Percentiles rank a stretch among this genome's conserved stretches.
Conservation (phyloP, 2,113 vertebrate genomes). For the Apteryx owenii region DNA sequence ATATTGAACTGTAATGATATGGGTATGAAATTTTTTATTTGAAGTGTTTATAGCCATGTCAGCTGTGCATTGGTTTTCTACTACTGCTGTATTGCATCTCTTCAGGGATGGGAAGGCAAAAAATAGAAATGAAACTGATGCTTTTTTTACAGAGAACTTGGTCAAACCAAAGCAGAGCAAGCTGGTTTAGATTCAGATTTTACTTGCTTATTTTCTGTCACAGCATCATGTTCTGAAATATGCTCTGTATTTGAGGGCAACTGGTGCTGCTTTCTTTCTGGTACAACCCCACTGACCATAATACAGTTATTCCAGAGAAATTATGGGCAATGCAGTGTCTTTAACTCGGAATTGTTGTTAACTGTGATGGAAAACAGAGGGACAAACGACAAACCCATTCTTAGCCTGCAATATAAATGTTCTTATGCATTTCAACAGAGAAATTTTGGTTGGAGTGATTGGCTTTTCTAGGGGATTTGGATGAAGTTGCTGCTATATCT, state of each 20-base stretch:
- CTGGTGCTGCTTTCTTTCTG: not conserved
- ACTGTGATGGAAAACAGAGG: not conserved
- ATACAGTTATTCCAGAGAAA: not conserved
- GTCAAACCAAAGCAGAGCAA: not conserved
- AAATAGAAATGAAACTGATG: not conserved
- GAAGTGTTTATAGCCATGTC: not conserved
- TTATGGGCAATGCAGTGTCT: not conserved
- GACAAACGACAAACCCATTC: not conserved
- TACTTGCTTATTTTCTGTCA: not conserved
- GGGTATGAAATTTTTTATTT: not conserved
- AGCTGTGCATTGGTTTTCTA: not conserved
- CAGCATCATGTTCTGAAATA: not conserved
- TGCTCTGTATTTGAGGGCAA: not conserved
- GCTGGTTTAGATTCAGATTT: not conserved
- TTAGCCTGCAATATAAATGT: not conserved
- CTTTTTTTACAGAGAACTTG: not conserved
- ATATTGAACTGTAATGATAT: not conserved
- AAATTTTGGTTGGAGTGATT: not conserved
- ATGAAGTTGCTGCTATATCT: not conserved
- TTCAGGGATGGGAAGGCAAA: not conserved
- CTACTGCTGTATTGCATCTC: not conserved
- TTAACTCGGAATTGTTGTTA: not conserved
- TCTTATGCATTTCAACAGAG: not conserved
- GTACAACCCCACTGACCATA: not conserved
- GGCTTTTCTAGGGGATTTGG: not conserved